These are phyloP conservation scores for Lanius ludovicianus DNA, from an alignment of 2,113 vertebrate genomes.

Conservation along the genomic window DNA sequence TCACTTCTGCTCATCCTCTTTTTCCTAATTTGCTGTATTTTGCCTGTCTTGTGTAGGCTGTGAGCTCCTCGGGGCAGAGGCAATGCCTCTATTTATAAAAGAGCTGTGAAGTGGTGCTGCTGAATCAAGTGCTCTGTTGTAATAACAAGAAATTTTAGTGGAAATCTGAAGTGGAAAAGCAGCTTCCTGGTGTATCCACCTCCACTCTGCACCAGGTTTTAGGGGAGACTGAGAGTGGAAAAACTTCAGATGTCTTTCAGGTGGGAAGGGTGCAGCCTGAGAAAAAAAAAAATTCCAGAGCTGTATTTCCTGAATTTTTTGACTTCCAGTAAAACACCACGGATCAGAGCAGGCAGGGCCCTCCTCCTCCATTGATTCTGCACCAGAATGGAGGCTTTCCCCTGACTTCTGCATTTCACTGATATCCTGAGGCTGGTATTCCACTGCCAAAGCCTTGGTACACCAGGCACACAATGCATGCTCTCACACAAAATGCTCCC, in stretches of 20 bases:
- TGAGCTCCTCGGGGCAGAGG: neutral
- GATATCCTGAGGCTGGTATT: neutral
- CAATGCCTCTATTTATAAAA: neutral
- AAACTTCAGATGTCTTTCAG: neutral
- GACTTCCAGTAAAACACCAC: neutral
- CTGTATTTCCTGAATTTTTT: neutral
- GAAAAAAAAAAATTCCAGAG: neutral
- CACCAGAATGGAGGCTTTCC: neutral
- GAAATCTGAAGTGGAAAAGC: conserved; percentile 8
- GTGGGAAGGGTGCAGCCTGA: neutral
- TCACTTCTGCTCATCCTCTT: neutral
- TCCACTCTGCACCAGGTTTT: neutral
- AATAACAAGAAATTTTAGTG: neutral
- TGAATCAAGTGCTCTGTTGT: neutral
- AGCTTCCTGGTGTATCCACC: neutral
- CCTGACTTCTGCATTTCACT: neutral
- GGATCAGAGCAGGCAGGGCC: neutral
- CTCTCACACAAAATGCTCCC: neutral
- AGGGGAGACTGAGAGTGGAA: neutral
- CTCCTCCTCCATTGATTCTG: neutral
- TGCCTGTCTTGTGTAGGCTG: neutral
- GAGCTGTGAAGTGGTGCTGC: neutral
- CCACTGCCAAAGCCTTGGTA: neutral
- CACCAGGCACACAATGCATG: neutral
- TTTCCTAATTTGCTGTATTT: neutral